Evolutionary conservation across 2,888 invertebrate genomes (phyloP).

Genomic region (Eugnorisma glareosa): DNA sequence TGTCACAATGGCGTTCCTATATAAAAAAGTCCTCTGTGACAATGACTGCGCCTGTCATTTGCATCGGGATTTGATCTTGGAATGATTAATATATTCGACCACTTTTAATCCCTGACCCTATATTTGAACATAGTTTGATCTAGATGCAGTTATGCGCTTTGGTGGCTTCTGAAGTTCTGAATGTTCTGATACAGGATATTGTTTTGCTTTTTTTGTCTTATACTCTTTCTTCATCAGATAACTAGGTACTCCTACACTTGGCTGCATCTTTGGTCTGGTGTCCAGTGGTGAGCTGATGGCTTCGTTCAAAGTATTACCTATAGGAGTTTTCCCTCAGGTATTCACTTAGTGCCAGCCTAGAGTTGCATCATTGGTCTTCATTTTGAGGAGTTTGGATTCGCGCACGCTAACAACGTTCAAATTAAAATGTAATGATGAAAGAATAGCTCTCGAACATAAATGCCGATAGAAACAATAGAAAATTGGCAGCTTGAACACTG

Average conservation of each 20-base stretch:
- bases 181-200: neutral
- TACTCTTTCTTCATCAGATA: neutral
- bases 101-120: neutral
- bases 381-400: neutral
- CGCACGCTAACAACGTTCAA: neutral
- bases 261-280: neutral
- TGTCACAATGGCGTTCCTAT: too few species aligned
- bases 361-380: neutral
- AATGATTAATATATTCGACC: neutral
- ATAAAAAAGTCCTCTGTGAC: too few species aligned
- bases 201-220: neutral
- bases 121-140: neutral
- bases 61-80: slow-evolving; percentile 27
- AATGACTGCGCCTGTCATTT: slow-evolving; percentile 22
- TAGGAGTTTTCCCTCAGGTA: neutral
- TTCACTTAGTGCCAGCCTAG: neutral
- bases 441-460: slow-evolving; percentile 19
- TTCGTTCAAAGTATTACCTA: neutral
- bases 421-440: neutral
- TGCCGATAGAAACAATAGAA: slow-evolving; percentile 49
- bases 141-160: neutral
- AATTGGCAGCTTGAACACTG: slow-evolving; percentile 58
- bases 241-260: too few species aligned
- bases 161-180: too few species aligned
- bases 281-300: neutral